A percentile compares a stretch with the other conserved stretches of the same genome.
These are phyloP conservation scores for Zaprionus camerounensis DNA, from an alignment of 1,140 invertebrate genomes.

Conservation along the genomic window DNA sequence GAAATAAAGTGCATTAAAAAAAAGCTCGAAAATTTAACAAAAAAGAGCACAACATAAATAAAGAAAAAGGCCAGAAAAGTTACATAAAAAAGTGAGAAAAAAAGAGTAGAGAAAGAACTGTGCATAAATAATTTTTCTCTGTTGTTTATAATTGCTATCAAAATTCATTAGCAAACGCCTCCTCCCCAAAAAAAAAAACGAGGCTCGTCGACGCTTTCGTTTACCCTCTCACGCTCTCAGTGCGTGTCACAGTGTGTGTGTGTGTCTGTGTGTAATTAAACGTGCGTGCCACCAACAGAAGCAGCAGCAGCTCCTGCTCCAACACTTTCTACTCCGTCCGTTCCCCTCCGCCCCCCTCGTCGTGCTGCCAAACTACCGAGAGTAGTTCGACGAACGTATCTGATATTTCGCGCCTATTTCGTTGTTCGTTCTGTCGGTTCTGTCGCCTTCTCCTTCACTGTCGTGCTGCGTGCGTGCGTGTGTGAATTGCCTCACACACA, in stretches of 20 bases:
- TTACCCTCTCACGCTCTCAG: slow-evolving; percentile 29
- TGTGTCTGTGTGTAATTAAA: slow-evolving; percentile 41
- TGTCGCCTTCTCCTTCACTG: slow-evolving; percentile 12
- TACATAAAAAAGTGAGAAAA: slow-evolving; percentile 12
- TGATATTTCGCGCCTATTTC: slow-evolving; percentile 39
- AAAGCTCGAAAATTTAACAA: slow-evolving; percentile 19
- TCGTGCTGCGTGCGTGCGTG: slow-evolving; percentile 26
- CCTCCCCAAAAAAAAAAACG: slow-evolving; percentile 18
- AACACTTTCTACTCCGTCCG: background rate
- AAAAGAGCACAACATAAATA: background rate
- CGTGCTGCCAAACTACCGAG: background rate
- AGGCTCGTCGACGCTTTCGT: slow-evolving; percentile 37
- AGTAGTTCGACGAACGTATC: slow-evolving; percentile 7
- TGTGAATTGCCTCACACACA: slow-evolving; percentile 11
- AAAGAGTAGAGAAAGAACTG: slow-evolving; percentile 6
- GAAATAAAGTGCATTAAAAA: slow-evolving; percentile 20
- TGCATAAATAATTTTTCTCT: slow-evolving; percentile 22
- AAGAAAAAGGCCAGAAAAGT: slow-evolving; percentile 4
- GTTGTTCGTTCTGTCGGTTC: slow-evolving; percentile 5
- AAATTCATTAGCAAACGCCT: slow-evolving; percentile 47
- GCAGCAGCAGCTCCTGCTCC: background rate
- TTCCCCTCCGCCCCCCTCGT: background rate
- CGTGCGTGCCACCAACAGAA: slow-evolving; percentile 33
- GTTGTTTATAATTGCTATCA: slow-evolving; percentile 10
- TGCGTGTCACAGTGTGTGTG: slow-evolving; percentile 3